Evolutionary conservation across 2,113 vertebrate species (phyloP).

Genomic region (Oreotrochilus melanogaster): DNA sequence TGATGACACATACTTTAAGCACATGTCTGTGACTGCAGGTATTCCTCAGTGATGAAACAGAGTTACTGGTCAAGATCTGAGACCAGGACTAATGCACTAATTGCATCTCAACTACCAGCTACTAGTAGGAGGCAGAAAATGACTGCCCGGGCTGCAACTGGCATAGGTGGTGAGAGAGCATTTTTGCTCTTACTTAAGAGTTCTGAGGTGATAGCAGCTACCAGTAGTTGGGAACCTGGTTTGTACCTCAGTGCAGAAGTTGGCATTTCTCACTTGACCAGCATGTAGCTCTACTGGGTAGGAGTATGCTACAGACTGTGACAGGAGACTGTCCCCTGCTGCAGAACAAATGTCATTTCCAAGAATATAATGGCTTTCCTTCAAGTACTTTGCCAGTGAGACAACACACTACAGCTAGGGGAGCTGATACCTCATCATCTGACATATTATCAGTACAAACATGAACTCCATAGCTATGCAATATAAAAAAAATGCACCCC

Average conservation of each 20-base stretch:
- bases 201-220: background rate
- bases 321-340: background rate
- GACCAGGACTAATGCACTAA: background rate
- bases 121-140: background rate
- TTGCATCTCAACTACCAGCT: background rate
- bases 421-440: background rate
- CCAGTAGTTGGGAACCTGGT: background rate
- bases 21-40: background rate
- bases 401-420: background rate
- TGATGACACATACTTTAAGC: background rate
- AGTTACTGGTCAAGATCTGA: background rate
- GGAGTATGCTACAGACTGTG: background rate
- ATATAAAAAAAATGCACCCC: background rate
- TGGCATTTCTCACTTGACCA: background rate
- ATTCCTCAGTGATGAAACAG: background rate
- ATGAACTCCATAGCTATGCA: background rate
- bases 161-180: background rate
- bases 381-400: background rate
- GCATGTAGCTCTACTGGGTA: background rate
- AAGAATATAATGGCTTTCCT: background rate
- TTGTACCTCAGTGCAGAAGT: background rate
- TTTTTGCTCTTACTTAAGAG: rapidly evolving
- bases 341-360: background rate
- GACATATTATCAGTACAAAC: background rate
- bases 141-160: background rate